phyloP scores from a whole-genome alignment of 2,797 vertebrate species.

The Myotis findleyi region DNA sequence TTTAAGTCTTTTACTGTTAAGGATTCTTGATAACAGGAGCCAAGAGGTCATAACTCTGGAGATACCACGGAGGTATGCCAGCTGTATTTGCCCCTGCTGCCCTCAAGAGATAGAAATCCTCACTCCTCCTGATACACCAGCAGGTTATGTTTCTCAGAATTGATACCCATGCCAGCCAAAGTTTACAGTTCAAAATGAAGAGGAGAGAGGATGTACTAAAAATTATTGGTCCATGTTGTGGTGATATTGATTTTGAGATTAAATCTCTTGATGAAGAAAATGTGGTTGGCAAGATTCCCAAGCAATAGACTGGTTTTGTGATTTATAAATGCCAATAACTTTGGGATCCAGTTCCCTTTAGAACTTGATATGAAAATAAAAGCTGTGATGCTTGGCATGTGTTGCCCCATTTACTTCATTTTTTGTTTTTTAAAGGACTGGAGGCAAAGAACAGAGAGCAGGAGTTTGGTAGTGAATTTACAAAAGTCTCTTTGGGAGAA shows the following conservation, averaged over 20 bases:
- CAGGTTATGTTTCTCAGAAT: conserved; percentile 93
- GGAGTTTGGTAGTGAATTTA: not conserved
- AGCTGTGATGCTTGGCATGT: conserved; percentile 90
- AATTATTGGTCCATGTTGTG: conserved; percentile 92
- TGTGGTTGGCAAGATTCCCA: conserved; percentile 88
- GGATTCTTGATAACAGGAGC: conserved; percentile 91
- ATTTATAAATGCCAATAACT: conserved; percentile 89
- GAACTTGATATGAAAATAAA: conserved; percentile 92
- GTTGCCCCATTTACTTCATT: conserved; percentile 89
- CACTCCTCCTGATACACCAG: conserved; percentile 91
- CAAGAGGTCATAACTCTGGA: conserved; percentile 91
- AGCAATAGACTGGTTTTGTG: conserved; percentile 90
- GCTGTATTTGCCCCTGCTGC: conserved; percentile 93
- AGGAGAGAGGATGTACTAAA: conserved; percentile 90
- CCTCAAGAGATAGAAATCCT: conserved; percentile 96
- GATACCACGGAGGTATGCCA: conserved; percentile 91
- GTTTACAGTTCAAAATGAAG: conserved; percentile 93
- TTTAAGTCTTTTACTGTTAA: conserved; percentile 93
- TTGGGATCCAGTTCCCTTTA: conserved; percentile 90
- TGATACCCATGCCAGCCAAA: conserved; percentile 94
- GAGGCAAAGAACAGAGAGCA: not conserved
- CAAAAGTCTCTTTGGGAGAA: not conserved
- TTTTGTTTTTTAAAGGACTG: conserved; percentile 52
- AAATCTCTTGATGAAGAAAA: conserved; percentile 86
- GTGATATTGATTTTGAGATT: conserved; percentile 93